phyloP scores from a whole-genome alignment of 2,888 invertebrate genomes.

The Coremacera marginata region DNA sequence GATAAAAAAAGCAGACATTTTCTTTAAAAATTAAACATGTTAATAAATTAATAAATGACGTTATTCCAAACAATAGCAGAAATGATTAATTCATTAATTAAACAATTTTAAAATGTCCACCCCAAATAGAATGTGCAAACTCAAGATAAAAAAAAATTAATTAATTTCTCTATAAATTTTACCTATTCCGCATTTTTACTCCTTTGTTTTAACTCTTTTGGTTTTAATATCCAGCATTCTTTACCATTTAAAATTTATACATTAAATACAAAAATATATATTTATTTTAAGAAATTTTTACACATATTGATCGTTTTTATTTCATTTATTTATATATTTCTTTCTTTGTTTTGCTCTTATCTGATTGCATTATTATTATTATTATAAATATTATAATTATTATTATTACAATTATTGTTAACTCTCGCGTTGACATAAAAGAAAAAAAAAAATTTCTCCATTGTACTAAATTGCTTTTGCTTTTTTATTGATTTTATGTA shows the following conservation, averaged over 20 bases:
- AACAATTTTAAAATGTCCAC: too few species aligned
- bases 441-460: background rate
- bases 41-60: slow-evolving; percentile 33
- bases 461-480: background rate
- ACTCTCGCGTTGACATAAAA: background rate
- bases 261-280: background rate
- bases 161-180: background rate
- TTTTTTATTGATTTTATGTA: background rate
- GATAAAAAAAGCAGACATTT: slow-evolving; percentile 9
- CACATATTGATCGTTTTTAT: background rate
- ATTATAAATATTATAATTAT: background rate
- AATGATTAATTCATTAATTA: background rate
- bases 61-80: slow-evolving; percentile 32
- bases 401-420: slow-evolving; percentile 4
- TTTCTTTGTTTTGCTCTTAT: background rate
- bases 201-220: background rate
- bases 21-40: slow-evolving; percentile 23
- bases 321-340: slow-evolving; percentile 8
- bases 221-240: background rate
- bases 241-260: background rate
- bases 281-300: slow-evolving; percentile 12
- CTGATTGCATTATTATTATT: background rate
- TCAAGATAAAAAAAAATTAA: background rate
- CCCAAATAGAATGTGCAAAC: background rate
- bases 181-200: background rate